A percentile compares a stretch with the other conserved stretches of the same genome.
Evolutionary conservation across 2,797 vertebrate species (phyloP).

Genomic region (Acanthiza pusilla): DNA sequence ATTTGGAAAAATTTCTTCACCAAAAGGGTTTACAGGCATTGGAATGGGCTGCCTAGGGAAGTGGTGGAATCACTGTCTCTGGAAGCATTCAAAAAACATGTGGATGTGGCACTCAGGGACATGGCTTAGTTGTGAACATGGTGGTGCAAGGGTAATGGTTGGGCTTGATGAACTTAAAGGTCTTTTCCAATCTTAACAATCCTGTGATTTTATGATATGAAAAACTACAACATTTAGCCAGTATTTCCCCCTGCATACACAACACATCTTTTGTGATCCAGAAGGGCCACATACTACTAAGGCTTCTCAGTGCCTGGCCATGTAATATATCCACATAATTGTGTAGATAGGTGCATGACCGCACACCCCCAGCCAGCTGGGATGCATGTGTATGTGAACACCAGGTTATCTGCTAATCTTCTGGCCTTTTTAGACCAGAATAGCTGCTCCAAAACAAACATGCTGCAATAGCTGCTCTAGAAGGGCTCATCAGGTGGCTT

Average conservation of each 20-base stretch:
- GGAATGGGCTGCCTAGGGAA: not conserved
- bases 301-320: not conserved
- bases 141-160: not conserved
- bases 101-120: not conserved
- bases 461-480: not conserved
- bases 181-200: not conserved
- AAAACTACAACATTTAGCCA: not conserved
- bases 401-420: not conserved
- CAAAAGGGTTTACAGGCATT: not conserved
- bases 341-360: not conserved
- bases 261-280: not conserved
- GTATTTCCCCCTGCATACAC: not conserved
- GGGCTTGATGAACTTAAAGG: not conserved
- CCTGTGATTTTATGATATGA: not conserved
- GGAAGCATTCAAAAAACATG: not conserved
- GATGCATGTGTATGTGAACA: not conserved
- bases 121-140: not conserved
- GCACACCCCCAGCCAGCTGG: not conserved
- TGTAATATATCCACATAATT: not conserved
- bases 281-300: not conserved
- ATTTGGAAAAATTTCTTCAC: not conserved
- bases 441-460: not conserved
- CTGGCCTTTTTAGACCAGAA: not conserved
- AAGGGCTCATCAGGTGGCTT: not conserved
- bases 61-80: not conserved